Evolutionary conservation across 2,888 invertebrate species (phyloP), one percentile per base, ranked within the genome.

Genomic region (Euphydryas editha): DNA sequence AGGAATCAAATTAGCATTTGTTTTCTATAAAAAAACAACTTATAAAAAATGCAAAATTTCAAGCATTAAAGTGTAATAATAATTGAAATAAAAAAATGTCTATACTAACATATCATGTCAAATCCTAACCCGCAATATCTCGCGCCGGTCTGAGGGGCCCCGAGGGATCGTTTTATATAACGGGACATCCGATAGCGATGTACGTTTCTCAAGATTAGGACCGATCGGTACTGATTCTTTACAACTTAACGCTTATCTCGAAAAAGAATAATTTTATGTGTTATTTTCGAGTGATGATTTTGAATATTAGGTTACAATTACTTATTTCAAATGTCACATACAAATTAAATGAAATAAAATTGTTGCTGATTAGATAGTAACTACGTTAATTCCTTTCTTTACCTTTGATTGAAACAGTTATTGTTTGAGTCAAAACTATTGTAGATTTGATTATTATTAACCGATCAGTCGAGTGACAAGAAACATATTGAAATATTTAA

Each of bases 51-150:
- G 24, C 24, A 24, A 30, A 30, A 7, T 30, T 30, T 30, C 30
- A 5, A 30, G 8, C n/a, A 30, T 30, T 30, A 30, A 30, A 30
- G 8, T 2, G 1, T 30, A 2, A 3, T 7, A 30, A 30, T 4
- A 24, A 24, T 6, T n/a, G 6, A 1, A 44, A n/a, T 24, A 51
- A 7, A 15, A 21, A 51, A 51, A 51, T 5, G 13, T 0, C 24
- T 15, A 15, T 21, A 21, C 49, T 24, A 24, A 51, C 7, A 20
- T 24, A n/a, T 49, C 49, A 24, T 51, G 49, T 21, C 20, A 59
- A 46, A 59, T 46, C 46, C n/a, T 30, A 59, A 59, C 18, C 58
- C 46, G 17, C 58, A 30, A 18, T 44, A n/a, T n/a, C 44, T 17
- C 20, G 44, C 11, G 46, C 39, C 24, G 58, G 58, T 59, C 49